Base-by-base conservation (phyloP, 2,888 invertebrate genomes). In the Netelia melanura region DNA sequence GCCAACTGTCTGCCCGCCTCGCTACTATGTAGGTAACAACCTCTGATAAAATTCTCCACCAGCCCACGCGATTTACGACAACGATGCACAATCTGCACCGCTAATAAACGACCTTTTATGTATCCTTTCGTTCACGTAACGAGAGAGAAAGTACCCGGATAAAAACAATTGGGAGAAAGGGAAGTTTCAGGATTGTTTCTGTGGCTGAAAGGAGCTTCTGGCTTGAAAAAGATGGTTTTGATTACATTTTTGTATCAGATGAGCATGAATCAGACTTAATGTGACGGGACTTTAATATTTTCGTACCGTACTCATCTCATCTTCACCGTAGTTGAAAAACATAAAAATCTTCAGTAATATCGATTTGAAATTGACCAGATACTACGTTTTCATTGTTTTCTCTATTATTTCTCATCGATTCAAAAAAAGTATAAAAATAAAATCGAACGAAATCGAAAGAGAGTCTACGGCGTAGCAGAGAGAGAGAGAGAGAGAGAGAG, bases 11-110 rank as follows among this genome's bases (percentile, higher is more conserved):
- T 87, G 88, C 84, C 84, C 75, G 85, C 86, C 89, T 58, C 58
- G 11, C 14, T 48, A 48, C 48, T 48, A 48, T 58, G 58, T 58
- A 21, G 67, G 67, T n/a, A 17, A 56, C 54, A 14, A 54, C 56
- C 67, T 61, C 88, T 88, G 90, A 91, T 91, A 91, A 91, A 91
- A 90, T 88, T 86, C 88, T 58, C 89, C 88, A 88, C 85, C 85
- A 78, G 85, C 85, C 89, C 61, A 75, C 23, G 21, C 43, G 56
- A 91, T 91, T 91, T 91, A 92, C 89, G 90, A 88, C 88, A 88
- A 86, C 89, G 90, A 90, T 88, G 88, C 90, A 88, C 90, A 90
- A 92, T 90, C 89, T 89, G 89, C 86, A 87, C 71, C 77, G 88
- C 86, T 86, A 89, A 88, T 85, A 88, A 90, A 89, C 86, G 86